These are phyloP conservation scores for Trypoxylus dichotomus DNA, from an alignment of 1,140 invertebrate species.

Conservation along the genomic window DNA sequence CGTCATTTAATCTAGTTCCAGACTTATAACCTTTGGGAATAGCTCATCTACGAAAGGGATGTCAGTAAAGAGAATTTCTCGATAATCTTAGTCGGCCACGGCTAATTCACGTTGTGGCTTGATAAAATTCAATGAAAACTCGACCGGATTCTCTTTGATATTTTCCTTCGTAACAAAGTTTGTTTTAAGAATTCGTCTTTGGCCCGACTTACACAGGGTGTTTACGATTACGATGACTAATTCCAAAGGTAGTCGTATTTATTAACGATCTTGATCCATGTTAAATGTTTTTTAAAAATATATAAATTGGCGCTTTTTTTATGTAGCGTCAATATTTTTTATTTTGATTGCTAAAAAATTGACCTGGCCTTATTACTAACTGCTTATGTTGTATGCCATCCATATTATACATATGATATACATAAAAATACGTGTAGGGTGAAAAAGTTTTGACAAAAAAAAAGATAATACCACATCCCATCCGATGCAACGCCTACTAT, in stretches of 20 bases:
- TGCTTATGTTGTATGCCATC: slow-evolving; percentile 52
- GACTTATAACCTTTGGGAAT: neutral
- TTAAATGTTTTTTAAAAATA: slow-evolving; percentile 32
- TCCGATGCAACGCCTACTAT: slow-evolving; percentile 35
- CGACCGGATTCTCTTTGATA: neutral
- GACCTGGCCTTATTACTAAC: slow-evolving; percentile 41
- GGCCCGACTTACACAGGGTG: neutral
- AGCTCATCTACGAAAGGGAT: neutral
- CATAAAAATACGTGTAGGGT: slow-evolving; percentile 41
- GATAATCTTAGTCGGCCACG: neutral
- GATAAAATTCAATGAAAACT: neutral
- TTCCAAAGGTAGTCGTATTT: slow-evolving; percentile 2
- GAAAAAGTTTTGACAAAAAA: slow-evolving; percentile 39
- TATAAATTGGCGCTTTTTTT: slow-evolving; percentile 15
- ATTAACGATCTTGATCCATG: slow-evolving; percentile 28
- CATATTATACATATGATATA: slow-evolving; percentile 39
- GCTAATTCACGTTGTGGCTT: neutral
- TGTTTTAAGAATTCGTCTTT: neutral
- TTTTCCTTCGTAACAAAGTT: no score
- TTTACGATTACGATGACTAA: neutral
- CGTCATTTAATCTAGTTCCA: slow-evolving; percentile 24
- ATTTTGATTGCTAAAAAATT: slow-evolving; percentile 27
- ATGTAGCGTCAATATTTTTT: slow-evolving; percentile 26
- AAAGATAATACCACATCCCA: slow-evolving; percentile 35
- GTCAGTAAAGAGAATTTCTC: neutral